Percentiles rank a stretch among this genome's conserved stretches.
Conservation (phyloP, 2,797 vertebrate species). For the Xenops minutus region DNA sequence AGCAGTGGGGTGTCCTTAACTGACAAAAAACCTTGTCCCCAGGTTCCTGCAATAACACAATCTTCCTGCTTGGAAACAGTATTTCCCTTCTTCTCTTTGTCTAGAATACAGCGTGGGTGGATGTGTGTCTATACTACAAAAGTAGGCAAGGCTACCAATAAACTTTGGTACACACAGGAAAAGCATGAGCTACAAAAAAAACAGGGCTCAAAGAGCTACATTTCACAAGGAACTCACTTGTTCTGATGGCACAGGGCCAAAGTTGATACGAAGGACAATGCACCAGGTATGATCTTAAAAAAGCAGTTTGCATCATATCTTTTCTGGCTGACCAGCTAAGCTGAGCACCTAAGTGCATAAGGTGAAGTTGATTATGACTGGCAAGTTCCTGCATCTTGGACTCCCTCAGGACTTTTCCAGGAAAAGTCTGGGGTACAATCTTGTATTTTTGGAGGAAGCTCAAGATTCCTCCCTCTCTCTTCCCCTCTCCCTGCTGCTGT, state of each 20-base stretch:
- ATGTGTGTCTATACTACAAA: not conserved
- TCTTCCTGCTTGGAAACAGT: not conserved
- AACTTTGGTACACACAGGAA: not conserved
- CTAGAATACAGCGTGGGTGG: rapidly evolving
- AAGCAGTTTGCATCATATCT: not conserved
- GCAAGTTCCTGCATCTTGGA: not conserved
- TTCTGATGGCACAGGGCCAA: not conserved
- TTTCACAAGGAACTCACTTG: not conserved
- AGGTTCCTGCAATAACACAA: not conserved
- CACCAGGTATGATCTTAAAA: not conserved
- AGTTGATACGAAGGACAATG: not conserved
- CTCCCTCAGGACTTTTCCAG: not conserved
- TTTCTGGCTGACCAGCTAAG: not conserved
- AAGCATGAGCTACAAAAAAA: not conserved
- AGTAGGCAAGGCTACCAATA: not conserved
- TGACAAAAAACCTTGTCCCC: not conserved
- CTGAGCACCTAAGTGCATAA: not conserved
- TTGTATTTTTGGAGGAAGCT: not conserved
- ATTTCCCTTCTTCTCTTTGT: not conserved
- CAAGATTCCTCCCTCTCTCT: not conserved
- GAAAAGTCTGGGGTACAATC: not conserved
- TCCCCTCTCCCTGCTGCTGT: not conserved
- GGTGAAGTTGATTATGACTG: not conserved
- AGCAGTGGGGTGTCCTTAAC: not conserved
- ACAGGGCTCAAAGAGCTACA: not conserved